A percentile compares a stretch with the other conserved stretches of the same genome.
Conservation (phyloP, 2,113 vertebrate genomes). For the Osmerus mordax region DNA sequence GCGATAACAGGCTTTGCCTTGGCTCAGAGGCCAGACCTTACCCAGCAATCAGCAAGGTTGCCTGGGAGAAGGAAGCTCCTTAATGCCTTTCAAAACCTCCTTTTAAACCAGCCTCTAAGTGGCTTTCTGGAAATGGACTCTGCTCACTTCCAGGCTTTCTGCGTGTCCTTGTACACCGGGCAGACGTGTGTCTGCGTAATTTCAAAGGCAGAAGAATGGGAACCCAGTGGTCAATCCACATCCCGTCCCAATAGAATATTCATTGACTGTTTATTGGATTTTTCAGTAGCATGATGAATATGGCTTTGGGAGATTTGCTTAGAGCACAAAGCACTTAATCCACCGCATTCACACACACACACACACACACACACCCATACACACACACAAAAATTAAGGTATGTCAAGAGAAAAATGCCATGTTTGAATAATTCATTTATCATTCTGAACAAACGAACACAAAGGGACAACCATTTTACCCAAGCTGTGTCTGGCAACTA, state of each 20-base stretch:
- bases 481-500: not conserved
- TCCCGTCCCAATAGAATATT: not conserved
- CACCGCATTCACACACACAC: too few relatives aligned
- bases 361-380: too few relatives aligned
- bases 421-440: slow-evolving; percentile 22
- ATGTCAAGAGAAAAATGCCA: slow-evolving; percentile 19
- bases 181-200: not conserved
- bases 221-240: not conserved
- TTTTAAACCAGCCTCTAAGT: slow-evolving; percentile 35
- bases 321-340: slow-evolving; percentile 4
- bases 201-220: too few relatives aligned
- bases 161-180: not conserved
- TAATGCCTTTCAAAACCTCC: slow-evolving; percentile 25
- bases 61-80: not conserved
- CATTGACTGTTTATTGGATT: not conserved
- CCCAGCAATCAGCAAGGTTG: not conserved
- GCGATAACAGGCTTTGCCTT: slow-evolving; percentile 1
- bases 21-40: slow-evolving; percentile 6
- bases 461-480: not conserved
- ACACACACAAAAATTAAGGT: not conserved
- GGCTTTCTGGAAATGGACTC: slow-evolving; percentile 12
- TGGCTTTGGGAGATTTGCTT: not conserved
- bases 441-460: not conserved
- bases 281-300: slow-evolving; percentile 1
- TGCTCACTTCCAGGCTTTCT: not conserved